Conservation (phyloP, 2,797 vertebrate genomes). For the Chloroceryle amazona region DNA sequence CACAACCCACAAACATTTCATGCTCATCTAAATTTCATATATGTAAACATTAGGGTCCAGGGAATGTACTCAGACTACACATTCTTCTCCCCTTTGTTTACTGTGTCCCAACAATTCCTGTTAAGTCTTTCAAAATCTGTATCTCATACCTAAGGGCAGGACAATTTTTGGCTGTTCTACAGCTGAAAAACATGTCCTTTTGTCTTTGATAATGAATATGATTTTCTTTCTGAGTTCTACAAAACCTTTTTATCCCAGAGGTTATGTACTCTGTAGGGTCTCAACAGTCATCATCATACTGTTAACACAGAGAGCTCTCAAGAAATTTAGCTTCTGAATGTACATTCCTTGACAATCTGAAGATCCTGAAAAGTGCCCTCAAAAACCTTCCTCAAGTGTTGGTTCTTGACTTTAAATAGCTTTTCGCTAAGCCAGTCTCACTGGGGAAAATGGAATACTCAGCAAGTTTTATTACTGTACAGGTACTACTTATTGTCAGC, state of each 20-base stretch:
- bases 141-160: background rate
- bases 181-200: background rate
- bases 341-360: background rate
- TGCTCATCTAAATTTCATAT: background rate
- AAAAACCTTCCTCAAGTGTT: background rate
- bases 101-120: background rate
- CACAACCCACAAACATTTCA: background rate
- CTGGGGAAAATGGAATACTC: background rate
- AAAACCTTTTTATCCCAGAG: background rate
- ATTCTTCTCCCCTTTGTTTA: background rate
- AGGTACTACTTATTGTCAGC: background rate
- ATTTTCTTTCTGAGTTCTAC: background rate
- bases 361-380: background rate
- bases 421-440: background rate
- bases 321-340: conserved; percentile 6
- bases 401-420: conserved; percentile 7
- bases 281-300: background rate
- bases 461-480: background rate
- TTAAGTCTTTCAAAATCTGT: background rate
- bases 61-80: background rate
- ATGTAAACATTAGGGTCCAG: background rate
- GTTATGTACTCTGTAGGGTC: background rate
- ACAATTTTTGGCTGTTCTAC: background rate
- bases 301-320: background rate
- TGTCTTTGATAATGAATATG: background rate